Percentiles rank a stretch among this genome's conserved stretches.
These are phyloP conservation scores for Orgyia antiqua DNA, from an alignment of 2,888 invertebrate species.

Conservation along the genomic window DNA sequence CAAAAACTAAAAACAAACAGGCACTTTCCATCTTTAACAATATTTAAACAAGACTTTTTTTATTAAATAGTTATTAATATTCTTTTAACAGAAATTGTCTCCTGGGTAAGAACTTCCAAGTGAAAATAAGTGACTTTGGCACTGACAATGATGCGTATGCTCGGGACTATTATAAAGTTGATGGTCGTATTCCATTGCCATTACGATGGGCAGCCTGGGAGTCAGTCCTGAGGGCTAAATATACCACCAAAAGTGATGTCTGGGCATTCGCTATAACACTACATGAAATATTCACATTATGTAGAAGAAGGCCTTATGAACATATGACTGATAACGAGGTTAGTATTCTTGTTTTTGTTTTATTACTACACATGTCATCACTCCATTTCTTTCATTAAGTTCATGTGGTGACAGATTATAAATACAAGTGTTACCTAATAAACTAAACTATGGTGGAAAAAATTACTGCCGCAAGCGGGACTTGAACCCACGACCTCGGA, in stretches of 20 bases:
- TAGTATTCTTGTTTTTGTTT: too few species aligned
- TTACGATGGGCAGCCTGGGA: constrained; percentile 96
- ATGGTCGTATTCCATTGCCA: constrained; percentile 87
- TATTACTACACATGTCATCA: too few species aligned
- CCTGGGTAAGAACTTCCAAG: constrained; percentile 88
- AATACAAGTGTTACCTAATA: too few species aligned
- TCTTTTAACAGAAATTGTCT: constrained; percentile 88
- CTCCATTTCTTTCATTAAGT: too few species aligned
- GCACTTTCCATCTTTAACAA: too few species aligned
- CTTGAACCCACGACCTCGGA: too few species aligned
- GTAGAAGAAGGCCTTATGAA: constrained; percentile 87
- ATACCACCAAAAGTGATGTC: constrained; percentile 93
- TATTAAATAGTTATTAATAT: too few species aligned
- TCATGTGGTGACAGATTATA: too few species aligned
- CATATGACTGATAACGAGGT: constrained; percentile 87
- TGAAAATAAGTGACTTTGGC: constrained; percentile 91
- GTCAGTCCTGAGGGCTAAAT: constrained; percentile 86
- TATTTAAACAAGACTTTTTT: too few species aligned
- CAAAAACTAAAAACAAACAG: too few species aligned
- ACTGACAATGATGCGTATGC: constrained; percentile 89
- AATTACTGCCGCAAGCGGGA: too few species aligned
- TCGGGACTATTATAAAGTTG: constrained; percentile 89
- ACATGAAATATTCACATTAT: constrained; percentile 90
- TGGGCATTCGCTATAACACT: constrained; percentile 94
- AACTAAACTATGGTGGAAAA: too few species aligned